Evolutionary conservation across 2,113 vertebrate species (phyloP), one percentile per base, ranked within the genome.

Genomic region (Lynx canadensis): DNA sequence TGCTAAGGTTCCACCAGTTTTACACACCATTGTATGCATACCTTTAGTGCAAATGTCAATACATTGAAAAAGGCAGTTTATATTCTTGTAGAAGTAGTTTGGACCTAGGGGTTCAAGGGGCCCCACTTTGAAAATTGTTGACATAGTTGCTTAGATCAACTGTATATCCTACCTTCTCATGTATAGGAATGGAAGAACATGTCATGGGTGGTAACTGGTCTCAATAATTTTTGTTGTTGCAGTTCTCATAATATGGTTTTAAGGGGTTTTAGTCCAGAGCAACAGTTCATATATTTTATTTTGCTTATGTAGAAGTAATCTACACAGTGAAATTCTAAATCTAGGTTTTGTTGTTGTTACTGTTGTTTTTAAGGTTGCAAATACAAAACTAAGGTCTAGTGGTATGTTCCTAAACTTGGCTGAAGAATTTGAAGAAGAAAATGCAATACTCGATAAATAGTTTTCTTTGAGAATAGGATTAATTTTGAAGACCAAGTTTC

Each of bases 391-490:
- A 52, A 84, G 41, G 19, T 88, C 25, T 52, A 69, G 36, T 65
- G 21, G 2, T 93, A 6, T 93, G 52, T 85, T 82, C 27, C 27
- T 50, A 91, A 94, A 73, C 27, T 57, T 69, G 66, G 60, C 16
- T 73, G 71, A 96, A 89, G 83, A 76, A 80, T 91, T 76, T 88
- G 45, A 83, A 65, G 31, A 69, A 50, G 71, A 69, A 93, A 85
- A 90, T 41, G 38, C 41, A 90, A 18, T 80, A 74, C 25, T 86
- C 7, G 21, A 50, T 79, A 79, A 92, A 3, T 89, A 69, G 41
- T 79, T 95, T 94, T 79, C 16, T 21, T 79, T 92, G 95, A 74
- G 74, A 94, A 78, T 10, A 45, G 66, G n/a, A 81, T 74, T 81
- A 45, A 82, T 96, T 92, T 65, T 90, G 38, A 91, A 94, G 65